Evolutionary conservation across 2,797 vertebrate species (phyloP), one percentile per base, ranked within the genome.

Genomic region (Fringilla coelebs): DNA sequence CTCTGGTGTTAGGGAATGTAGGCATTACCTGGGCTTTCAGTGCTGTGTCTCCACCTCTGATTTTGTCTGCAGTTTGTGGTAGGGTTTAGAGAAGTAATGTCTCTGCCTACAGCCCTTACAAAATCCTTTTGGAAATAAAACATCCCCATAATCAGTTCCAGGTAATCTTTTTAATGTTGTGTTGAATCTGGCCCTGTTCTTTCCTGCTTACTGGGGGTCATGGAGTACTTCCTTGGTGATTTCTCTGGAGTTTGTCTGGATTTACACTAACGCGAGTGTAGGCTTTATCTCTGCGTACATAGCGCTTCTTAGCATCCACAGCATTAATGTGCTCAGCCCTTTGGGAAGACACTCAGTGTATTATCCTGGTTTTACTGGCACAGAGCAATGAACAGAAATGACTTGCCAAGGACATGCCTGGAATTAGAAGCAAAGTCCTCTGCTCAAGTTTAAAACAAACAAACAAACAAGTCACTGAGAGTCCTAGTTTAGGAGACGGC

Each of bases 341-440:
- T 91, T 88, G 66, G 89, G 88, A 88, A 84, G 89, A 51, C 16
- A 5, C 61, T 76, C 38, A 13, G 29, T 90, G 73, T 62, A 43
- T 89, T 91, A 88, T 81, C 66, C 82, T 48, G 51, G 32, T 81
- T 93, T 84, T 76, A 81, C 52, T 91, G 82, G 79, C 88, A 73
- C 63, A 57, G 60, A 79, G 62, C 76, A 93, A 55, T 48, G 73
- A 86, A 73, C 55, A 88, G 82, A 84, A 90, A 75, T 52, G 4
- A 49, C 61, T 88, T 81, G 79, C 76, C 60, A 84, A 94, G 70
- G 88, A 73, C 63, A 46, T 78, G 75, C 60, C 60, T 88, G 43
- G 79, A 93, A 90, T 93, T 68, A 43, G 73, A 45, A 93, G 34
- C 41, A 70, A 78, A 92, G 83, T 75, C 63, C 34, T 91, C n/a